Evolutionary conservation across 2,113 vertebrate genomes (phyloP).

Genomic region (Helogale parvula): DNA sequence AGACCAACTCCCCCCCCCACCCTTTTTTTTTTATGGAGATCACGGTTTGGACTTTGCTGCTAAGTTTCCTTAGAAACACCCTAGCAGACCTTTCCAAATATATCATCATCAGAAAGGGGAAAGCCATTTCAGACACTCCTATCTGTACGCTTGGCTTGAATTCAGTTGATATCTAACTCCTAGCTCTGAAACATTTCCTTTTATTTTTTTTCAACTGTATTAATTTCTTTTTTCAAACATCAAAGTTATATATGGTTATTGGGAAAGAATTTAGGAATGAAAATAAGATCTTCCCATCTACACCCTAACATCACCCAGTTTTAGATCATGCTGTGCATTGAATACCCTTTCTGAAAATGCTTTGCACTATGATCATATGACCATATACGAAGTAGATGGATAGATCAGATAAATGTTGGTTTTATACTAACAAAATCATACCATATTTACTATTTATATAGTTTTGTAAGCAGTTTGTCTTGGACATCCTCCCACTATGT

Average conservation of each 20-base stretch:
- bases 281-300: not conserved
- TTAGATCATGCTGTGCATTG: not conserved
- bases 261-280: not conserved
- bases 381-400: not conserved
- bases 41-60: slow-evolving; percentile 44
- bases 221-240: slow-evolving; percentile 24
- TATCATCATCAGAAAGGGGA: slow-evolving; percentile 42
- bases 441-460: not conserved
- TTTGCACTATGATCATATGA: not conserved
- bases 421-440: not conserved
- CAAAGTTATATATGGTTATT: not conserved
- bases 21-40: not conserved
- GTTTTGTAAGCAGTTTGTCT: not conserved
- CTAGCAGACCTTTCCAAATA: slow-evolving; percentile 43
- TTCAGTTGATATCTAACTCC: slow-evolving; percentile 25
- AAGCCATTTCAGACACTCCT: slow-evolving; percentile 54
- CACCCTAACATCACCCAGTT: not conserved
- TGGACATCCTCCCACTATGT: not conserved
- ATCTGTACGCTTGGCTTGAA: slow-evolving; percentile 45
- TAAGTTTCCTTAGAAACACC: slow-evolving; percentile 69
- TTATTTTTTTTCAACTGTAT: slow-evolving; percentile 43
- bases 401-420: not conserved
- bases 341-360: not conserved
- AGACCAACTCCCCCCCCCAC: not conserved
- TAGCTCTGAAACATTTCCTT: slow-evolving; percentile 51